These are phyloP conservation scores for Cyanistes caeruleus DNA, from an alignment of 2,113 vertebrate species.

Conservation along the genomic window DNA sequence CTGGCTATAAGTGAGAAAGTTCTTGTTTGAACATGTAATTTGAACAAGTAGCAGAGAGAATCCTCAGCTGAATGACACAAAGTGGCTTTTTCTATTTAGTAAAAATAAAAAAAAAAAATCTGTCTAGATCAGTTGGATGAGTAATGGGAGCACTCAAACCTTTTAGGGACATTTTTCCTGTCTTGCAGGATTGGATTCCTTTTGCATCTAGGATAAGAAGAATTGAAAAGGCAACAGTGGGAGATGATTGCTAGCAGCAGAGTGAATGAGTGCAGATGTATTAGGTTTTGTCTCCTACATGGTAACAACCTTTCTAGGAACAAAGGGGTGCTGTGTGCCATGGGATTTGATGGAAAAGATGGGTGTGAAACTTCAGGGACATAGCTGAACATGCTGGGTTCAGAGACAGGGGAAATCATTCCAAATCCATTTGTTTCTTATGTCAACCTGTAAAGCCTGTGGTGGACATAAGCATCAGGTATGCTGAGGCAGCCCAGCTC, in stretches of 20 bases:
- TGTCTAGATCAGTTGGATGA: not conserved
- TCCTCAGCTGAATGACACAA: not conserved
- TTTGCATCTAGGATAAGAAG: not conserved
- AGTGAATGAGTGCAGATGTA: not conserved
- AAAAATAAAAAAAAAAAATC: not conserved
- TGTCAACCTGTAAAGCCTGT: not conserved
- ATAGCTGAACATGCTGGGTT: not conserved
- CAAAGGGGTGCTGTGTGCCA: not conserved
- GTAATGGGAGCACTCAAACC: not conserved
- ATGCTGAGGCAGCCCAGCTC: not conserved
- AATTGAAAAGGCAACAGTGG: not conserved
- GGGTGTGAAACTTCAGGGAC: not conserved
- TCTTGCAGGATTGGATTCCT: not conserved
- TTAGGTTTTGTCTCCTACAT: not conserved
- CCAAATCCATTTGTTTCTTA: not conserved
- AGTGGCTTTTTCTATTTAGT: not conserved
- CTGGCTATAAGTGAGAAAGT: not conserved
- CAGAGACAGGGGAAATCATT: not conserved
- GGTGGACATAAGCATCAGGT: not conserved
- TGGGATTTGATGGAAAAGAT: not conserved
- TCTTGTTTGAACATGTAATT: not conserved
- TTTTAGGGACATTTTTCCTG: not conserved
- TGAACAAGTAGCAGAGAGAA: not conserved
- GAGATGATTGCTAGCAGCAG: not conserved
- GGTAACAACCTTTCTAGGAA: not conserved